Evolutionary conservation across 2,113 vertebrate species (phyloP), one percentile per base, ranked within the genome.

Genomic region (Epinephelus fuscoguttatus): DNA sequence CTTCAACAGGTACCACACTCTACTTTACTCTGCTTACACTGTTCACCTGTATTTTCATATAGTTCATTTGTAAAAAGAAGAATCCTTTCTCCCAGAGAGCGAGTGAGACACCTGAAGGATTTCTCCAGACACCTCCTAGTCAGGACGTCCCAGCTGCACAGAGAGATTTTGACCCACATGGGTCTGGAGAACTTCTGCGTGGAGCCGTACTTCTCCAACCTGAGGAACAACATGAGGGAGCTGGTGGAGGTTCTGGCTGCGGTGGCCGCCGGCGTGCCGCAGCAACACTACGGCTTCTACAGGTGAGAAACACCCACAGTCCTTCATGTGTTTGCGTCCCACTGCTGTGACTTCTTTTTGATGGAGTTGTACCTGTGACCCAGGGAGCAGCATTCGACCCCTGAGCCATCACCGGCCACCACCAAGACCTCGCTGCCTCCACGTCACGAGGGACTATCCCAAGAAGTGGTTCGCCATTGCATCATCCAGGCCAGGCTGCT

Each of bases 221-320:
- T 99, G 40, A 96, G 97, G 69, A 94, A 97, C 87, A 97, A 97
- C 78, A 99, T 99, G 98, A 96, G 93, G 81, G 97, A 98, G 77
- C 95, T 99, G 62, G 93, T 99, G 69, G 91, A 95, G 47, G 93
- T 98, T 33, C 94, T 99, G 76, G 97, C 97, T 0, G 94, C 96
- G 0, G 96, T 97, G 87, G 96, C 96, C 64, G 96, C 97, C 52
- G 97, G 97, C 0, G 91, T 99, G 77, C 97, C 97, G 0, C 93
- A 11, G 62, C 95, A 86, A 12, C 93, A 92, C 11, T 93, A 94
- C 2, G 93, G 93, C 53, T 99, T 99, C 95, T 96, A 97, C 89
- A 95, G 87, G 93, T 93, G 0, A 52, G 75, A 75, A 59, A n/a
- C 27, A 1, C 6, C 21, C 67, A 40, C 30, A 4, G 2, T 50